Evolutionary conservation across 1,140 invertebrate genomes (phyloP).

Genomic region (Rhysida immarginata): DNA sequence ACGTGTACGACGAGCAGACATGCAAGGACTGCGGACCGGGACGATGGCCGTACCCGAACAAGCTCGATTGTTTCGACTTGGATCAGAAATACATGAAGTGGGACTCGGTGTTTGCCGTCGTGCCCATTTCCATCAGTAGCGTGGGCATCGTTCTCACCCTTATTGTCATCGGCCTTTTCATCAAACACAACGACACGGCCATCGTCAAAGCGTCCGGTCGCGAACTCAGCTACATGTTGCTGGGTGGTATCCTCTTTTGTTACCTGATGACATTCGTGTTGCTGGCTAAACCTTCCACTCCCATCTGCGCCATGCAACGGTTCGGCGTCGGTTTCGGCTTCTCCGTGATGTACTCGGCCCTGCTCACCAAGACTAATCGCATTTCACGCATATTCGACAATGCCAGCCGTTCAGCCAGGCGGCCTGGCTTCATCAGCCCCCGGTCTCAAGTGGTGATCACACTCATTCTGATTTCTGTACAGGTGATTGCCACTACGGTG

Average conservation of each 20-base stretch:
- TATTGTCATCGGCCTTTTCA: slow-evolving; percentile 33
- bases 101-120: slow-evolving; percentile 37
- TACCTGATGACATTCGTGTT: slow-evolving; percentile 36
- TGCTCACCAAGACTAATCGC: slow-evolving; percentile 47
- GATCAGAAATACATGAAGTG: slow-evolving; percentile 41
- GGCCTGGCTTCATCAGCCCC: slow-evolving; percentile 56
- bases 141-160: slow-evolving; percentile 38
- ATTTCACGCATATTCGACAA: slow-evolving; percentile 45
- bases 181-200: slow-evolving; percentile 28
- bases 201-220: slow-evolving; percentile 41
- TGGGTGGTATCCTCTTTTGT: slow-evolving; percentile 34
- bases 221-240: slow-evolving; percentile 42
- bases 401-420: slow-evolving; percentile 43
- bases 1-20: slow-evolving; percentile 38
- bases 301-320: slow-evolving; percentile 38
- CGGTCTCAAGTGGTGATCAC: slow-evolving; percentile 55
- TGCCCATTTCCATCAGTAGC: slow-evolving; percentile 36
- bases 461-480: slow-evolving; percentile 42
- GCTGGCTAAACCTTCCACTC: slow-evolving; percentile 33
- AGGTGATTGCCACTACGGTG: slow-evolving; percentile 33
- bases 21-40: slow-evolving; percentile 40
- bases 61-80: slow-evolving; percentile 27
- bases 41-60: slow-evolving; percentile 31
- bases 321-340: slow-evolving; percentile 43
- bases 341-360: slow-evolving; percentile 42